phyloP scores from a whole-genome alignment of 2,113 vertebrate species.

The Arvicanthis niloticus region DNA sequence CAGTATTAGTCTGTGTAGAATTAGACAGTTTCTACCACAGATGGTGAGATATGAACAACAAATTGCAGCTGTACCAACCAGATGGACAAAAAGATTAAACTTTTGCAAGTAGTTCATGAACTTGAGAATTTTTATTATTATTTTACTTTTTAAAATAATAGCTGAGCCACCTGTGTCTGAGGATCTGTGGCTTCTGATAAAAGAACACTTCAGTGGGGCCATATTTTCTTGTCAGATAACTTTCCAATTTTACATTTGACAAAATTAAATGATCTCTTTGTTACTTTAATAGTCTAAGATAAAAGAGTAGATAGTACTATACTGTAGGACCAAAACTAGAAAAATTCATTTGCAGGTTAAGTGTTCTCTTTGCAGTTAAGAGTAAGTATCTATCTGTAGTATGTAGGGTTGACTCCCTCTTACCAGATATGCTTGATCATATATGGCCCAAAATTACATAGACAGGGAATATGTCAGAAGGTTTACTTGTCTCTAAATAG shows the following conservation, averaged over 20 bases:
- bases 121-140: background rate
- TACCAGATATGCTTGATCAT: no score
- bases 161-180: background rate
- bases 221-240: fast-evolving
- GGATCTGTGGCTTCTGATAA: background rate
- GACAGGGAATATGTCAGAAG: no score
- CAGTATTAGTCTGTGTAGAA: conserved; percentile 69
- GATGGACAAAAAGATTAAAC: conserved; percentile 60
- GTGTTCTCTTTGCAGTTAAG: no score
- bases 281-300: background rate
- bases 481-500: no score
- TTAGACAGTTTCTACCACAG: conserved; percentile 53
- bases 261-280: background rate
- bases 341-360: no score
- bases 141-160: background rate
- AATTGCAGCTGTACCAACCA: conserved; percentile 66
- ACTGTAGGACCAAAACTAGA: background rate
- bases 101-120: conserved; percentile 29
- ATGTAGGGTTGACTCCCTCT: no score
- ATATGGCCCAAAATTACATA: no score
- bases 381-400: no score
- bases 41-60: conserved; percentile 41
- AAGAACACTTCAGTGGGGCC: background rate
- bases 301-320: background rate
- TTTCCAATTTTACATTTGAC: background rate